Base-by-base conservation (phyloP, 2,888 invertebrate genomes). In the Leucozona laternaria region DNA sequence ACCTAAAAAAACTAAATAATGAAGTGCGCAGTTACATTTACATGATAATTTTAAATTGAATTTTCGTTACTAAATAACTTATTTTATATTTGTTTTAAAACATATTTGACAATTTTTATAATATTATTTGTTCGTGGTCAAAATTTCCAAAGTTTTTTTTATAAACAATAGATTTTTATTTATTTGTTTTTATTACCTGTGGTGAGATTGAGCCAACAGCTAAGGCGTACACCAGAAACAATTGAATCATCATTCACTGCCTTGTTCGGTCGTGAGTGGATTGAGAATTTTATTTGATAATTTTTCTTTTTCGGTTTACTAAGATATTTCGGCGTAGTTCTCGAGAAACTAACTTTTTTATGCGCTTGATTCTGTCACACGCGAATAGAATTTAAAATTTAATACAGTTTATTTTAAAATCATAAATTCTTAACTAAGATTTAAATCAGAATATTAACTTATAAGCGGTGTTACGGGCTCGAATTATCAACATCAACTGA, bases 401-500 rank as follows among this genome's bases (percentile, higher is more conserved):
- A 68, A 34, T 55, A 53, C 62, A 70, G 62, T 75, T 53, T 48
- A 20, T 11, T 28, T 37, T n/a, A 15, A 34, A 17, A 17, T 64
- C 13, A 28, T 53, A 57, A 70, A 58, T 70, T 60, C 17, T 55
- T 17, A 81, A 71, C 55, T 62, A 37, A 17, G 60, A 71, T 57
- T 55, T 22, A 25, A 60, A 40, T n/a, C 17, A 45, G n/a, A 70
- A 70, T 53, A 25, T 53, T 34, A 6, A 45, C 5, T 20, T 34
- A 13, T 31, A 66, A 81, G 53, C 73, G 72, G 37, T 83, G 58
- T 37, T 60, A 40, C 60, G 17, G 45, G 73, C 72, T 45, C 60
- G 82, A 73, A 68, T 73, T 78, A 73, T 73, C 58, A 60, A 60
- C 73, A 62, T 68, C 60, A 45, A 78, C 82, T 83, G 82, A 71